Conservation (phyloP, 2,888 invertebrate species). For the Octonoba sinensis region DNA sequence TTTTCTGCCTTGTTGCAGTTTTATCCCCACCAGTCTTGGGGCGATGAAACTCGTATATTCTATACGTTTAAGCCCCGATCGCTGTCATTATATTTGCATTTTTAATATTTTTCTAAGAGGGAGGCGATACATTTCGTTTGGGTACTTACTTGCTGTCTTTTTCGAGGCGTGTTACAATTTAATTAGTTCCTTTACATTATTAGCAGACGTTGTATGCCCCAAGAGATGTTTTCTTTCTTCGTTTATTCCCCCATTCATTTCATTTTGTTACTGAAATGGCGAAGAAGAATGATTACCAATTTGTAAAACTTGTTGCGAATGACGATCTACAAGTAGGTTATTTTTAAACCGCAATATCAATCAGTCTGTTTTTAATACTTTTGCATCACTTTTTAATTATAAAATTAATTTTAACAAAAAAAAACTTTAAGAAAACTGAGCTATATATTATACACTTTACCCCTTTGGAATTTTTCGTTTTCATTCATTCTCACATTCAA, state of each 20-base stretch:
- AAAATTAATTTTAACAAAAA: too few relatives aligned
- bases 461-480: too few relatives aligned
- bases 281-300: too few relatives aligned
- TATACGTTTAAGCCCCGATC: slow-evolving; percentile 24
- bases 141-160: not conserved
- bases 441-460: too few relatives aligned
- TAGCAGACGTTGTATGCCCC: slow-evolving; percentile 20
- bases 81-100: slow-evolving; percentile 56
- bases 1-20: slow-evolving; percentile 34
- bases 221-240: too few relatives aligned
- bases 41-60: slow-evolving; percentile 30
- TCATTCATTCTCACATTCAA: too few relatives aligned
- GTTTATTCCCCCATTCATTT: not conserved
- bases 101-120: slow-evolving; percentile 49
- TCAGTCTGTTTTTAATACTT: too few relatives aligned
- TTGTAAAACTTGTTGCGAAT: too few relatives aligned
- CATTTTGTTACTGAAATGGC: not conserved
- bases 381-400: too few relatives aligned
- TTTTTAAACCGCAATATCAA: too few relatives aligned
- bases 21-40: slow-evolving; percentile 42
- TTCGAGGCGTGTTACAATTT: slow-evolving; percentile 50
- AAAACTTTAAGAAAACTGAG: too few relatives aligned
- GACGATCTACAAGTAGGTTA: too few relatives aligned
- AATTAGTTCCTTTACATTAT: slow-evolving; percentile 59
- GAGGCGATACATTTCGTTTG: not conserved